Percentiles rank a stretch among this genome's conserved stretches.
Evolutionary conservation across 2,888 invertebrate genomes (phyloP).

Genomic region (Drosophila emarginata): DNA sequence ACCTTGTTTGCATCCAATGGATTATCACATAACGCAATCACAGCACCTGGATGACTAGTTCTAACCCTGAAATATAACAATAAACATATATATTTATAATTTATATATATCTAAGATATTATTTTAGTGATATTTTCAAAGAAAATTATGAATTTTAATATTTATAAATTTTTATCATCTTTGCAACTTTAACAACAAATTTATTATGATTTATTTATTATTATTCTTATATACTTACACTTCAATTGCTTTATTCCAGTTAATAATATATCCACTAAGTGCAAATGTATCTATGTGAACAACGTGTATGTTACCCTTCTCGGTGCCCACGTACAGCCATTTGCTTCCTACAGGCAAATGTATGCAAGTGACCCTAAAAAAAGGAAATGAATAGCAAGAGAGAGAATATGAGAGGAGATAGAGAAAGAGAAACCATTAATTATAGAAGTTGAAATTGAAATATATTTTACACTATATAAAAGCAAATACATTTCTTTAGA

Average conservation of each 20-base stretch:
- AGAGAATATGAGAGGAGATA: background rate
- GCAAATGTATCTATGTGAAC: slow-evolving; percentile 98
- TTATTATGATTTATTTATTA: too few species aligned
- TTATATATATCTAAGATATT: too few species aligned
- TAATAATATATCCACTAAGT: slow-evolving; percentile 98
- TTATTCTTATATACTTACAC: slow-evolving; percentile 88
- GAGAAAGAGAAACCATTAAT: background rate
- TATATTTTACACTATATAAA: too few species aligned
- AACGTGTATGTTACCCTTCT: slow-evolving; percentile 98
- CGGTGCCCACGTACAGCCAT: slow-evolving; percentile 99
- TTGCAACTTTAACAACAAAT: too few species aligned
- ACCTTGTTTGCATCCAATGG: slow-evolving; percentile 98
- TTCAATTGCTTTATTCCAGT: slow-evolving; percentile 99
- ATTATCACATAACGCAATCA: slow-evolving; percentile 98
- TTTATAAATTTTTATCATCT: too few species aligned
- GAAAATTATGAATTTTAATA: too few species aligned
- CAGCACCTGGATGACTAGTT: slow-evolving; percentile 97
- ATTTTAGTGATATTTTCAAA: too few species aligned
- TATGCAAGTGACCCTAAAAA: slow-evolving; percentile 93
- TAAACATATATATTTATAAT: slow-evolving; percentile 78
- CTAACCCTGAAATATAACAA: slow-evolving; percentile 88
- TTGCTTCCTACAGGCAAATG: slow-evolving; percentile 98
- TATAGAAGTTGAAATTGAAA: background rate
- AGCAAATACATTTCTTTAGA: background rate
- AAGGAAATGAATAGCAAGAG: slow-evolving; percentile 55